Evolutionary conservation across 2,888 invertebrate species (phyloP), one percentile per base, ranked within the genome.

Genomic region (Sesamia inferens): DNA sequence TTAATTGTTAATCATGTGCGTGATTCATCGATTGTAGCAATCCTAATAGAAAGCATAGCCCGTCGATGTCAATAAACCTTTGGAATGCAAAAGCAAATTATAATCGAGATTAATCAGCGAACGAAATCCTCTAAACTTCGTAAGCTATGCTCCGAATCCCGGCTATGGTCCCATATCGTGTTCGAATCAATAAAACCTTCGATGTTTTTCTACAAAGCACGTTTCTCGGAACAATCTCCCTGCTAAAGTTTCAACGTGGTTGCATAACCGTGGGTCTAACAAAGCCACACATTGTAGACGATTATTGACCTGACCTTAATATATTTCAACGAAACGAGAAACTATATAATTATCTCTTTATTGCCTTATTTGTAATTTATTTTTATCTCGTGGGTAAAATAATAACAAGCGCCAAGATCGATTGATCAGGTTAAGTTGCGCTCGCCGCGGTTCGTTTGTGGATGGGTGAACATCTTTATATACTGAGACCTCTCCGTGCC

Each of bases 161-260:
- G 84, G 86, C 90, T 92, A 92, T 92, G 93, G 90, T 93, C 91
- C 90, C 92, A 90, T 95, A 94, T 94, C 93, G 93, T 90, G 90
- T 93, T 92, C 88, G 83, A 89, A 93, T 93, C 94, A 93, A 94
- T 94, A 93, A 94, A 94, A 91, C 90, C 87, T 86, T 88, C 82
- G 76, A 90, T 95, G 95, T 96, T 96, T 95, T 94, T 95, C 92
- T 93, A 90, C 88, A 86, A 91, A 91, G 94, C 96, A 96, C 96
- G 95, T 95, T 96, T 96, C 95, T 94, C 58, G 88, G 96, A 96
- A 95, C 90, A 85, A 89, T 87, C 89, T 85, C 81, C 85, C 90
- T 90, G 88, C 92, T 94, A 91, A 90, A 89, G 91, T 94, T 94
- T 90, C 94, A 92, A 90, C 91, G 90, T 90, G 90, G 89, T 95